Conservation (phyloP, 2,797 vertebrate species). For the Odontamblyopus rebecca region DNA sequence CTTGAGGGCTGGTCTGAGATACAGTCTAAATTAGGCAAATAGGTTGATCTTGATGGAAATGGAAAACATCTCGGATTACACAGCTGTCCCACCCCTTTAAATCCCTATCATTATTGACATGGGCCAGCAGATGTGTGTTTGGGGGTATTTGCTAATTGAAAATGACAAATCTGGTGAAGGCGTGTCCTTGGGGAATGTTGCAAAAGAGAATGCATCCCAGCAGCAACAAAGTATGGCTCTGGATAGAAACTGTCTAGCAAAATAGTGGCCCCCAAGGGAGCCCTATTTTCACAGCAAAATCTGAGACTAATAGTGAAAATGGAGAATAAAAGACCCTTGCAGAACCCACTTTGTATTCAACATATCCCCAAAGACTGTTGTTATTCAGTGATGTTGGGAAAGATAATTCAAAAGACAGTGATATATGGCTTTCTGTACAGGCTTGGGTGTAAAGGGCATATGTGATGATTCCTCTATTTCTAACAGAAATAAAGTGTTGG, state of each 20-base stretch:
- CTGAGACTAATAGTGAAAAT: constrained; percentile 54
- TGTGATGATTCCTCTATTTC: constrained; percentile 8
- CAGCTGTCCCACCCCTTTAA: constrained; percentile 54
- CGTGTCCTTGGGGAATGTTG: constrained; percentile 48
- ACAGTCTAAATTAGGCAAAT: constrained; percentile 52
- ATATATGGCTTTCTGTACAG: constrained; percentile 18
- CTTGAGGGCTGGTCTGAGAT: constrained; percentile 51
- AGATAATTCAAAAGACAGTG: constrained; percentile 21
- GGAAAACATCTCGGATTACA: constrained; percentile 46
- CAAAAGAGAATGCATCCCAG: constrained; percentile 36
- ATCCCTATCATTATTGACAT: constrained; percentile 67
- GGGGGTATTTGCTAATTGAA: constrained; percentile 69
- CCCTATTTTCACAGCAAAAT: constrained; percentile 52
- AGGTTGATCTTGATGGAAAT: constrained; percentile 49
- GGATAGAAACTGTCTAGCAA: constrained; percentile 46
- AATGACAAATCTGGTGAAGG: constrained; percentile 64
- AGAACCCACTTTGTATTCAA: constrained; percentile 32
- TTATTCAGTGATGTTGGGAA: constrained; percentile 9
- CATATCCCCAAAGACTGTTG: constrained; percentile 30
- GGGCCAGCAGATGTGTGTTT: constrained; percentile 47
- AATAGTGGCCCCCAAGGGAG: constrained; percentile 61
- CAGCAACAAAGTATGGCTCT: constrained; percentile 38
- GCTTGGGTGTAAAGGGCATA: constrained; percentile 8
- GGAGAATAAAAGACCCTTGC: constrained; percentile 45
- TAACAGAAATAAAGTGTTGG: constrained; percentile 15